Evolutionary conservation across 1,140 invertebrate species (phyloP).

Genomic region (Drosophila funebris): DNA sequence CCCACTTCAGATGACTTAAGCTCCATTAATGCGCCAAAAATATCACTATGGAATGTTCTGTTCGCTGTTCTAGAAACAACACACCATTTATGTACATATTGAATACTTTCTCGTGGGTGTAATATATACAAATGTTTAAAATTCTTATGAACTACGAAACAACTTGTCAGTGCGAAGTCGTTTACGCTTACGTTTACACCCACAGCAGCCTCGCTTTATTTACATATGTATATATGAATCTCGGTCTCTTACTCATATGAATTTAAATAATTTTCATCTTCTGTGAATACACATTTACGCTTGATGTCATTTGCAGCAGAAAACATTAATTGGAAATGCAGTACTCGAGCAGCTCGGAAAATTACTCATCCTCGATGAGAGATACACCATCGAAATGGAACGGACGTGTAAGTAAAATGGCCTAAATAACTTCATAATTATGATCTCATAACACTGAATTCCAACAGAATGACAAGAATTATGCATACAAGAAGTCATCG

Average conservation of each 20-base stretch:
- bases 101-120: constrained; percentile 35
- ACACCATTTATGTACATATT: constrained; percentile 56
- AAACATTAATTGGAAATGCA: constrained; percentile 74
- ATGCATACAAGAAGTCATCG: constrained; percentile 80
- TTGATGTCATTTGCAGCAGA: constrained; percentile 69
- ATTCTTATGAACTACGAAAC: constrained; percentile 55
- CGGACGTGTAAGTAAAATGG: constrained; percentile 57
- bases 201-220: constrained; percentile 30
- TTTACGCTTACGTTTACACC: constrained; percentile 73
- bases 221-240: constrained; percentile 36
- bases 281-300: constrained; percentile 20
- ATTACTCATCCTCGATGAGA: constrained; percentile 77
- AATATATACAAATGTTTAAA: constrained; percentile 45
- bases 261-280: constrained; percentile 48
- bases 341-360: constrained; percentile 80
- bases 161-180: constrained; percentile 53
- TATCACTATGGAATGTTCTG: constrained; percentile 62
- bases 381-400: constrained; percentile 74
- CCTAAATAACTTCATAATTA: background rate
- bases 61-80: constrained; percentile 30
- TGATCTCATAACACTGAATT: background rate
- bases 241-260: constrained; percentile 17
- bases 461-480: constrained; percentile 71
- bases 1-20: constrained; percentile 68
- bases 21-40: constrained; percentile 70